Evolutionary conservation across 2,113 vertebrate genomes (phyloP).

Genomic region (Peucedramus taeniatus): DNA sequence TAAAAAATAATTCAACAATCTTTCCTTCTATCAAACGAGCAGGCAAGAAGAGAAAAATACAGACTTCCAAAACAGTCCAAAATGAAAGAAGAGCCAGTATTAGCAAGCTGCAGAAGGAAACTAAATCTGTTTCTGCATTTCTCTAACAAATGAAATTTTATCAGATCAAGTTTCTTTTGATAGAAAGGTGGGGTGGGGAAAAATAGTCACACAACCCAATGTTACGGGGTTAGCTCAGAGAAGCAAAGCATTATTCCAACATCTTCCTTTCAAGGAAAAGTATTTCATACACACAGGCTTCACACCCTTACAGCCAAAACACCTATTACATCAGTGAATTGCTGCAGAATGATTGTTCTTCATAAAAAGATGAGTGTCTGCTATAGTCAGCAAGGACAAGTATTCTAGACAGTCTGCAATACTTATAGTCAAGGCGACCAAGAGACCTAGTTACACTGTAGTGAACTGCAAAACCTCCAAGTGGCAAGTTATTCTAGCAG

Average conservation of each 20-base stretch:
- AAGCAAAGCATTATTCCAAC: not conserved
- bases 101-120: not conserved
- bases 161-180: not conserved
- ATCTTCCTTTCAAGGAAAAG: constrained; percentile 55
- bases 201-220: not conserved
- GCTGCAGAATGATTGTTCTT: not conserved
- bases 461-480: not conserved
- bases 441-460: not conserved
- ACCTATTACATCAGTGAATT: not conserved
- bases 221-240: not conserved
- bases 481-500: not conserved
- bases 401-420: not conserved
- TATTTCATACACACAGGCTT: constrained; percentile 6
- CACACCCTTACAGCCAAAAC: not conserved
- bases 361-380: not conserved
- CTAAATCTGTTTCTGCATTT: not conserved
- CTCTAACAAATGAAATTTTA: not conserved
- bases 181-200: not conserved
- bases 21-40: not conserved
- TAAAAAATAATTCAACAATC: not conserved
- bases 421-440: not conserved
- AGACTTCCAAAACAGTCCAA: not conserved
- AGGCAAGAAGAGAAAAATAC: not conserved
- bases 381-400: not conserved
- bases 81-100: not conserved